Conservation (phyloP, 2,113 vertebrate genomes). For the Myotis davidii region DNA sequence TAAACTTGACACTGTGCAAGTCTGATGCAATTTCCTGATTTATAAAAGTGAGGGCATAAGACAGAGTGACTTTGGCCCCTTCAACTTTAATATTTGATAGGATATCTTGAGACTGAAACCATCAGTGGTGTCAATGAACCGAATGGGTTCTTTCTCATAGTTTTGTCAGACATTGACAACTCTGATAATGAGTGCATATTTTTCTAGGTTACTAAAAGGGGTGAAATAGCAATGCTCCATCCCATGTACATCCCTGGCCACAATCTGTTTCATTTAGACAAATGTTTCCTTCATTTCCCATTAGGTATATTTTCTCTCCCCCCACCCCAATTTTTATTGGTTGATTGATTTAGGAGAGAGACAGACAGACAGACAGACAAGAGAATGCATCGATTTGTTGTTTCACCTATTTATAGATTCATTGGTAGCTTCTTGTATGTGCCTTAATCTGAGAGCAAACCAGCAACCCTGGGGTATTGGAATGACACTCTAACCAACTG, state of each 20-base stretch:
- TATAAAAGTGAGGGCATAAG: not conserved
- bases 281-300: not conserved
- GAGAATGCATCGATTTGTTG: not conserved
- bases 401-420: not conserved
- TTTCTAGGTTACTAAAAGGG: not conserved
- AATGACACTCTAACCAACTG: not conserved
- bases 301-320: not conserved
- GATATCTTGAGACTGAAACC: not conserved
- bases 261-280: not conserved
- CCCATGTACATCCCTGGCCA: not conserved
- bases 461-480: not conserved
- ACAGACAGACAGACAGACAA: not conserved
- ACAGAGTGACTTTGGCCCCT: not conserved
- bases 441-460: not conserved
- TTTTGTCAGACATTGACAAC: not conserved
- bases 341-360: not conserved
- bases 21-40: not conserved
- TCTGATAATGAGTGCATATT: not conserved
- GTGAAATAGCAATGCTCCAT: not conserved
- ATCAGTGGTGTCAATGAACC: not conserved
- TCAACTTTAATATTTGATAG: slow-evolving; percentile 1
- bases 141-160: not conserved
- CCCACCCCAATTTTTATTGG: not conserved
- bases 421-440: not conserved
- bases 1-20: not conserved